Conservation (phyloP, 2,888 invertebrate species). For the Drosophila infuscata region DNA sequence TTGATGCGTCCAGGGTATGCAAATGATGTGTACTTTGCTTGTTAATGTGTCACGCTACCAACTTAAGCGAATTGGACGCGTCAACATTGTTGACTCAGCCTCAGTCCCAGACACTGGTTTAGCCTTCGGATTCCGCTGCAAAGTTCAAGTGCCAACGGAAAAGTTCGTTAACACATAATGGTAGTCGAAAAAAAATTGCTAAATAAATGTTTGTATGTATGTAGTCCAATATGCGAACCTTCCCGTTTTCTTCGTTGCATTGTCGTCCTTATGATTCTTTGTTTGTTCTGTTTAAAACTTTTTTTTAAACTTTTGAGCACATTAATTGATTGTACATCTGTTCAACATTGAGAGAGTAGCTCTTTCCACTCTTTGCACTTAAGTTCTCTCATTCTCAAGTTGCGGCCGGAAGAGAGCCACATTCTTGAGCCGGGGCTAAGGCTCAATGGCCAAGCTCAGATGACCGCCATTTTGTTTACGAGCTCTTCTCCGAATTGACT, state of each 20-base stretch:
- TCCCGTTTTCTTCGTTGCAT: slow-evolving; percentile 40
- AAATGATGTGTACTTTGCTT: slow-evolving; percentile 26
- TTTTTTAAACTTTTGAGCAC: not conserved
- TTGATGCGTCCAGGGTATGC: not conserved
- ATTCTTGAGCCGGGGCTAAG: not conserved
- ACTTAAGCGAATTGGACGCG: slow-evolving; percentile 44
- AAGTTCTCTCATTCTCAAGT: not conserved
- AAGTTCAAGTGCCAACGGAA: slow-evolving; percentile 61
- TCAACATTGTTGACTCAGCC: slow-evolving; percentile 43
- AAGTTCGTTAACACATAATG: slow-evolving; percentile 70
- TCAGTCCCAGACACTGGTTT: slow-evolving; percentile 3
- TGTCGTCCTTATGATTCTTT: slow-evolving; percentile 9
- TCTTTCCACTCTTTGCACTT: not conserved
- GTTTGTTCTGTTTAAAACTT: slow-evolving; percentile 13
- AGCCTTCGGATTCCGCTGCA: slow-evolving; percentile 40
- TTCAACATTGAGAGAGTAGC: not conserved
- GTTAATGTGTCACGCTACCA: slow-evolving; percentile 9
- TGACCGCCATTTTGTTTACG: slow-evolving; percentile 1
- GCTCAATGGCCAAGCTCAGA: slow-evolving; percentile 1
- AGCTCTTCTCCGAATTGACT: slow-evolving; percentile 7
- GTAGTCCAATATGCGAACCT: slow-evolving; percentile 38
- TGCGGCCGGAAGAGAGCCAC: not conserved
- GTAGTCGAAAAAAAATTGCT: slow-evolving; percentile 33
- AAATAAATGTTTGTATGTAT: not conserved
- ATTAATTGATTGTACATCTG: not conserved